Percentiles rank a stretch among this genome's conserved stretches.
Conservation (phyloP, 2,888 invertebrate genomes). For the Exephanes ischioxanthus region DNA sequence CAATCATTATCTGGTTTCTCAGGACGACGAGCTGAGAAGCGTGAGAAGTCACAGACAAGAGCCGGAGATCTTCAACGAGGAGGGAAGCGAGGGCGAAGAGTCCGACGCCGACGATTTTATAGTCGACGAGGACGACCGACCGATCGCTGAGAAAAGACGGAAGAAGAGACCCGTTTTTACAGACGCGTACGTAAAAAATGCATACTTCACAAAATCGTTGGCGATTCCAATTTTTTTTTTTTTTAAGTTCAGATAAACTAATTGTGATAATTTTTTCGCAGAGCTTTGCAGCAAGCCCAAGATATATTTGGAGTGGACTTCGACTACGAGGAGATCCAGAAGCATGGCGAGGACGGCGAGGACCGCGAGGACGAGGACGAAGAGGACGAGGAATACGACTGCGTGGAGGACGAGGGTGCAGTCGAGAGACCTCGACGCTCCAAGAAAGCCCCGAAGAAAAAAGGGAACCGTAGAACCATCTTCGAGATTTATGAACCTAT, state of each 20-base stretch:
- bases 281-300: constrained; percentile 97
- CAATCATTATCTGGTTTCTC: constrained; percentile 12
- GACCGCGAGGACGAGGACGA: constrained; percentile 86
- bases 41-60: constrained; percentile 88
- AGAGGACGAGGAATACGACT: constrained; percentile 43
- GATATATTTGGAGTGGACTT: constrained; percentile 99
- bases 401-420: constrained; percentile 34
- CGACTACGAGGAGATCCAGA: constrained; percentile 95
- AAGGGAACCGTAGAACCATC: constrained; percentile 92
- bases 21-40: constrained; percentile 93
- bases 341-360: constrained; percentile 93
- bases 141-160: constrained; percentile 92
- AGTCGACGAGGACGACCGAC: constrained; percentile 97
- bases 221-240: no score
- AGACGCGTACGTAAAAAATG: constrained; percentile 88
- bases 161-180: constrained; percentile 92
- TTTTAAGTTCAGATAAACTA: constrained; percentile 1
- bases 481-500: constrained; percentile 98
- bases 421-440: constrained; percentile 83
- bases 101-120: constrained; percentile 98
- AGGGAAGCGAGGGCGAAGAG: constrained; percentile 91
- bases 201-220: neutral
- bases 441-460: constrained; percentile 90
- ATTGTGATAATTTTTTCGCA: constrained; percentile 77
- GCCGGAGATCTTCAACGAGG: constrained; percentile 90